Evolutionary conservation across 2,113 vertebrate species (phyloP).

Genomic region (Erythrocercus mccallii): DNA sequence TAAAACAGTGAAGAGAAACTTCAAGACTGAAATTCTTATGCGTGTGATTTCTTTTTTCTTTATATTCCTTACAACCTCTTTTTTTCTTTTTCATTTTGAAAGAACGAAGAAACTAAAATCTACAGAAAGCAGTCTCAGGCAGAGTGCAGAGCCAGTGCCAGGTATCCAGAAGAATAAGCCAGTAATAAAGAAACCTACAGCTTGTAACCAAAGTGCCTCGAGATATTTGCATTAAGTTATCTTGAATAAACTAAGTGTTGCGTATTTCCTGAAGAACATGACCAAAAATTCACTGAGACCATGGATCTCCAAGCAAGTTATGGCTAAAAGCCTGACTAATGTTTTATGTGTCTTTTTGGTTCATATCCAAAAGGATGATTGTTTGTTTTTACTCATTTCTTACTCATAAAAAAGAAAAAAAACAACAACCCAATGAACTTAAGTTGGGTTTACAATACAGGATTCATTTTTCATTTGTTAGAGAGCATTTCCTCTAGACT

Average conservation of each 20-base stretch:
- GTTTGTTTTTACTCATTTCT: conserved; percentile 28
- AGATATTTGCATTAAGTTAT: conserved; percentile 1
- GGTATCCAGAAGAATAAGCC: not conserved
- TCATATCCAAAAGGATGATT: not conserved
- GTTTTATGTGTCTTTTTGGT: not conserved
- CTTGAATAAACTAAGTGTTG: not conserved
- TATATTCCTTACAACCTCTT: not conserved
- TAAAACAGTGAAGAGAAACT: not conserved
- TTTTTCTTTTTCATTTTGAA: not conserved
- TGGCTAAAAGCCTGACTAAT: not conserved
- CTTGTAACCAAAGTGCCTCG: not conserved
- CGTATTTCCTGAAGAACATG: not conserved
- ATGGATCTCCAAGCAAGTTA: not conserved
- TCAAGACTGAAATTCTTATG: not conserved
- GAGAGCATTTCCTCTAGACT: conserved; percentile 1
- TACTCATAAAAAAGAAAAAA: not conserved
- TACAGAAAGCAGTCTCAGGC: not conserved
- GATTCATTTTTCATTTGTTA: conserved; percentile 32
- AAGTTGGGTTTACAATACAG: not conserved
- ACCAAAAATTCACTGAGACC: not conserved
- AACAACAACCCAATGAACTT: not conserved
- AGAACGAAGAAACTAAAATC: not conserved
- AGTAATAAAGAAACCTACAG: not conserved
- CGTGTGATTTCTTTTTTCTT: not conserved
- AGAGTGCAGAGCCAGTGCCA: not conserved